Evolutionary conservation across 2,888 invertebrate species (phyloP), one percentile per base, ranked within the genome.

Genomic region (Drosophila neotestacea): DNA sequence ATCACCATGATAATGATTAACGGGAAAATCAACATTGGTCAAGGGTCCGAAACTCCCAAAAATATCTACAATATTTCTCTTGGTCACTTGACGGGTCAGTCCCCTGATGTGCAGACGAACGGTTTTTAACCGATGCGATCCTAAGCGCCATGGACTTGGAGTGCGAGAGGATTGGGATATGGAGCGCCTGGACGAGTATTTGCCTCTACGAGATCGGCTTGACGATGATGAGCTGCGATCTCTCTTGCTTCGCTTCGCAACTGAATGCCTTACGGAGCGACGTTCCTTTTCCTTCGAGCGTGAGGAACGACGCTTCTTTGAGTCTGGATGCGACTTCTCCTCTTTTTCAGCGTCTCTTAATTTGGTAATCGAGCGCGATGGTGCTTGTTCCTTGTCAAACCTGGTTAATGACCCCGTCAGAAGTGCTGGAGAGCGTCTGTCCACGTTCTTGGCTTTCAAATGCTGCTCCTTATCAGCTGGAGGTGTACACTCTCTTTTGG

Each of bases 21-120:
- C 50, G 2, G 83, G 88, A 6, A 85, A 83, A 30, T 83, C 85
- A 0, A 88, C 77, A 6, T 67, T 71, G 5, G 64, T 52, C 4
- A 83, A 54, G 0, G 34, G 22, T 0, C 88, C 83, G n/a, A 74
- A 83, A 62, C 54, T 70, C 4, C 72, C 38, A 0, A 83, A 83
- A 1, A 88, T 87, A 6, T 83, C 71, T 5, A 70, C 16, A 7
- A 83, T 27, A 32, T 85, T 66, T 11, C 58, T 13, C 56, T 88
- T 85, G 56, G 77, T 79, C 46, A 83, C 88, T 27, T 67, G 63
- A 0, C 59, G 74, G 0, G 70, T 61, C 10, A 83, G 55, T 0
- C 85, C 79, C 44, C 65, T 73, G 38, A 83, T 74, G 48, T 83
- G 85, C 42, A 83, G 60, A 3, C 82, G 77, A 4, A 78, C 61